Conservation (phyloP, 2,113 vertebrate genomes). For the Myotis yumanensis region DNA sequence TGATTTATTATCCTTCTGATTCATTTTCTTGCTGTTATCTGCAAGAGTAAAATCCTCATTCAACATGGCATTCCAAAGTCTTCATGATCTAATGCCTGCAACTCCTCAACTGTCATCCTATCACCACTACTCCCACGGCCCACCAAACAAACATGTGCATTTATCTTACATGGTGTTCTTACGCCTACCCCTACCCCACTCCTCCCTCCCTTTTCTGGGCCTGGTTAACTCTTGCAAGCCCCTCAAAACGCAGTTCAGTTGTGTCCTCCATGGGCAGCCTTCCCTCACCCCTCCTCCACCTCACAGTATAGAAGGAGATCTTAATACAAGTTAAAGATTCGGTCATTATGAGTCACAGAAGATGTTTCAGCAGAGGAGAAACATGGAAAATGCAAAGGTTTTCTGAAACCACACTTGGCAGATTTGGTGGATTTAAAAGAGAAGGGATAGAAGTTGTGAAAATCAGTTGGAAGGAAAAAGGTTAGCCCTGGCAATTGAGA, state of each 20-base stretch:
- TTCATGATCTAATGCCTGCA: conserved; percentile 28
- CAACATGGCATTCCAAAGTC: conserved; percentile 34
- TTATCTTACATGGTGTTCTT: conserved; percentile 29
- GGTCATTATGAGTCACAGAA: neutral
- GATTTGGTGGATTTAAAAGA: neutral
- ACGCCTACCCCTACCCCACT: neutral
- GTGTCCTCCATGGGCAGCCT: neutral
- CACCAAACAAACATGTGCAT: neutral
- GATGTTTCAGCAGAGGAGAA: neutral
- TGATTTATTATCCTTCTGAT: neutral
- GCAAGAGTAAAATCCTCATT: neutral
- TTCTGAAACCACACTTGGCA: neutral
- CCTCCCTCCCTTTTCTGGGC: neutral
- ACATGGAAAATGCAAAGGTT: neutral
- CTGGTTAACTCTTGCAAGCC: conserved; percentile 13
- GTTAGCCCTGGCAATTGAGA: neutral
- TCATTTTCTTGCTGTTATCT: conserved; percentile 10
- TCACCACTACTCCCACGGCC: neutral
- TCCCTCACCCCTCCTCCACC: neutral
- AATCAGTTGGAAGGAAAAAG: conserved; percentile 4
- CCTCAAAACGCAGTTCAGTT: neutral
- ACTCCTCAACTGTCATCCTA: conserved; percentile 48
- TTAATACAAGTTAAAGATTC: neutral
- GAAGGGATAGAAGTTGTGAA: neutral
- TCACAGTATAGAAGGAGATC: neutral